These are phyloP conservation scores for Sinocyclocheilus grahami DNA, from an alignment of 2,113 vertebrate genomes.

Conservation along the genomic window DNA sequence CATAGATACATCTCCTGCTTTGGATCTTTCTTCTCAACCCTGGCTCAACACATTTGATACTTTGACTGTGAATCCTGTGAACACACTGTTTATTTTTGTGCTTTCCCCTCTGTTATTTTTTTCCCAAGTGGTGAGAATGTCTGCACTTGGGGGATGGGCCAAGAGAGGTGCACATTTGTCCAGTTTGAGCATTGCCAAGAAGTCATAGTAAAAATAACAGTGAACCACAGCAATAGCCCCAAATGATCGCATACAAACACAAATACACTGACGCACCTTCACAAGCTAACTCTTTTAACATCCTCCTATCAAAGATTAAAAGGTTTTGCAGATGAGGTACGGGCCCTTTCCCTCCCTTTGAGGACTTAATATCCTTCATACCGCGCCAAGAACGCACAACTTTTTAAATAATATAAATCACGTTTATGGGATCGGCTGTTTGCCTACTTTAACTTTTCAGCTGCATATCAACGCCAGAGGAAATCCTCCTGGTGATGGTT, in stretches of 20 bases:
- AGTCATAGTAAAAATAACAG: conserved; percentile 69
- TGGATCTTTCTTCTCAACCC: conserved; percentile 38
- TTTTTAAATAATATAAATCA: conserved; percentile 80
- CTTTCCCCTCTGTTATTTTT: conserved; percentile 9
- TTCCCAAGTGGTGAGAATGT: conserved; percentile 75
- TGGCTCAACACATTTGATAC: conserved; percentile 47
- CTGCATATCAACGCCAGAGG: conserved; percentile 66
- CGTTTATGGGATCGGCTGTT: conserved; percentile 73
- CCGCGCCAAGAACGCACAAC: conserved; percentile 71
- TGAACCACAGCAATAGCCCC: conserved; percentile 57
- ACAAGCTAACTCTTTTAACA: conserved; percentile 48
- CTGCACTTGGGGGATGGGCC: conserved; percentile 73
- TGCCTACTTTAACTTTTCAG: conserved; percentile 68
- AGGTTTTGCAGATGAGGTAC: conserved; percentile 62
- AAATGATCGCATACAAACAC: conserved; percentile 40
- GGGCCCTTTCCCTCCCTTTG: conserved; percentile 66
- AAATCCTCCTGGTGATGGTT: conserved; percentile 65
- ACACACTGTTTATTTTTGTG: conserved; percentile 68
- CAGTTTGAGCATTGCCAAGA: conserved; percentile 69
- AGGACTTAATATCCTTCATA: conserved; percentile 74
- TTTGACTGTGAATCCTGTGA: conserved; percentile 57
- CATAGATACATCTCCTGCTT: conserved; percentile 85
- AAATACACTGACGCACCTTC: conserved; percentile 24
- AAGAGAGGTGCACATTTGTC: conserved; percentile 74
- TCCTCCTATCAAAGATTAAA: conserved; percentile 75